A percentile compares a stretch with the other conserved stretches of the same genome.
These are phyloP conservation scores for Sebastes oblongus DNA, from an alignment of 2,797 vertebrate species.

Conservation along the genomic window DNA sequence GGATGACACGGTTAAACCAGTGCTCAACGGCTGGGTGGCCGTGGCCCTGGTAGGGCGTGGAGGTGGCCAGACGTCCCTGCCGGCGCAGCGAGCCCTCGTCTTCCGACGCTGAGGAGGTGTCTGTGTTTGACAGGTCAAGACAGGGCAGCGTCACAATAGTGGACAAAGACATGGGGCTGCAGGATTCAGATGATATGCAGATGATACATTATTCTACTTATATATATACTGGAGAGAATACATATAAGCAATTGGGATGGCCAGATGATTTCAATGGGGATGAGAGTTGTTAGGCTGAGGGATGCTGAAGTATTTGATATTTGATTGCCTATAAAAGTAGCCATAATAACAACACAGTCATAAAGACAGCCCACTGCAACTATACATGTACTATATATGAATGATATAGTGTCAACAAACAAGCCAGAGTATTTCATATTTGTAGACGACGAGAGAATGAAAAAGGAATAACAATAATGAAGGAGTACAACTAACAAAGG, in stretches of 20 bases:
- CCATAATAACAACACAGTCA: neutral
- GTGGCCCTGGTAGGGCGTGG: conserved; percentile 90
- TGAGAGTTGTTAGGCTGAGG: conserved; percentile 1
- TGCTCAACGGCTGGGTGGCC: conserved; percentile 90
- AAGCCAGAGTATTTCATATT: neutral
- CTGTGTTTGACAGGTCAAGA: conserved; percentile 84
- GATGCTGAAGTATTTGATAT: neutral
- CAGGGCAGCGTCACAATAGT: conserved; percentile 60
- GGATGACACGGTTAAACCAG: conserved; percentile 94
- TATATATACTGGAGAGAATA: conserved; percentile 36
- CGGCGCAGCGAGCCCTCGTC: conserved; percentile 95
- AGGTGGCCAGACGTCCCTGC: conserved; percentile 89
- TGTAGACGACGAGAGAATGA: neutral
- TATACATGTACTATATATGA: neutral
- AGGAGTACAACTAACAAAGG: neutral
- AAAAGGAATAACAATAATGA: neutral
- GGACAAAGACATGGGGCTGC: conserved; percentile 35
- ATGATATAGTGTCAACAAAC: neutral
- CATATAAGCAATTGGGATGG: conserved; percentile 44
- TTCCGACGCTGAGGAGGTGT: conserved; percentile 98
- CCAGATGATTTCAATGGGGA: conserved; percentile 40
- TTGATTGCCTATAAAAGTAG: neutral
- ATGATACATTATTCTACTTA: conserved; percentile 43
- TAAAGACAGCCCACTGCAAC: neutral
- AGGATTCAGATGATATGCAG: conserved; percentile 26